phyloP scores from a whole-genome alignment of 2,888 invertebrate species.

The Tubulanus polymorphus region DNA sequence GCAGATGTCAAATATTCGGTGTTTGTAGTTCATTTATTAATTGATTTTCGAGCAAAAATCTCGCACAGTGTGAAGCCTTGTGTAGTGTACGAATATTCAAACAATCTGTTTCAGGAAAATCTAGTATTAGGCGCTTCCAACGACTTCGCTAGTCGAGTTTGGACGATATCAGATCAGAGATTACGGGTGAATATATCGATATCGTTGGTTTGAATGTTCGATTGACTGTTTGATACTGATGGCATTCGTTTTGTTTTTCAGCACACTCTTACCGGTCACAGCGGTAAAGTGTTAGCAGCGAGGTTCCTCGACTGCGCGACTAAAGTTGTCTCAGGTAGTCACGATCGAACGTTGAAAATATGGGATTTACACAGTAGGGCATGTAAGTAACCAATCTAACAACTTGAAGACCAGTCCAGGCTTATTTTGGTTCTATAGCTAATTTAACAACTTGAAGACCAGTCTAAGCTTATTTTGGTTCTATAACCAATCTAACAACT shows the following conservation, averaged over 20 bases:
- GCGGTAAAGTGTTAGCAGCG: constrained; percentile 95
- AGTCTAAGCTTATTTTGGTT: too few relatives aligned
- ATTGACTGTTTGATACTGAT: too few relatives aligned
- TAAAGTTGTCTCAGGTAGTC: constrained; percentile 95
- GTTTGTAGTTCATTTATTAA: too few relatives aligned
- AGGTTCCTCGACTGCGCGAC: constrained; percentile 66
- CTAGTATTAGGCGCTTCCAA: constrained; percentile 88
- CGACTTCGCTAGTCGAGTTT: constrained; percentile 93
- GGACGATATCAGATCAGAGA: constrained; percentile 87
- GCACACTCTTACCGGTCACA: constrained; percentile 92
- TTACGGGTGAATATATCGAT: constrained; percentile 69
- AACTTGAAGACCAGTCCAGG: too few relatives aligned
- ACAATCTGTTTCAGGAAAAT: constrained; percentile 61
- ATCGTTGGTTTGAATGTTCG: too few relatives aligned
- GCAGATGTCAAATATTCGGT: too few relatives aligned
- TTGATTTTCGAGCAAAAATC: background rate
- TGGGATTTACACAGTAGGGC: constrained; percentile 94
- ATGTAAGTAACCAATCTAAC: constrained; percentile 65
- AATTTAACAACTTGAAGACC: too few relatives aligned
- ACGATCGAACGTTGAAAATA: constrained; percentile 95
- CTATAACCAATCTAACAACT: too few relatives aligned
- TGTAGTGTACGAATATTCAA: too few relatives aligned
- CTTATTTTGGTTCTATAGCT: too few relatives aligned
- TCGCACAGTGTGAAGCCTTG: too few relatives aligned
- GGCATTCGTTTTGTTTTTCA: constrained; percentile 57